Base-by-base conservation (phyloP, 2,797 vertebrate species). In the Lepilemur ruficaudatus region DNA sequence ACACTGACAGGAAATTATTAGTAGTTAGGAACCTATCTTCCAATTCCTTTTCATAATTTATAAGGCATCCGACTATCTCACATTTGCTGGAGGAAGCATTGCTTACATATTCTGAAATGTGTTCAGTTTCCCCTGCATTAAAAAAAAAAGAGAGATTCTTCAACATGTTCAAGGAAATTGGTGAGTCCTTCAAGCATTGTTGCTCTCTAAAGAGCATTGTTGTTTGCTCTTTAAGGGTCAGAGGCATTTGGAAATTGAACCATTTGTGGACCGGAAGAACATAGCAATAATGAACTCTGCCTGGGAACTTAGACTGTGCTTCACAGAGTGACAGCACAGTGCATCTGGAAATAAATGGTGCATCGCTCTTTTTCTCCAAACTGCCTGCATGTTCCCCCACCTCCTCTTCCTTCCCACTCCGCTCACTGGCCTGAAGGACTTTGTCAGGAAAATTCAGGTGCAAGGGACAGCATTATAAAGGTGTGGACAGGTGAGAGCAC, bases 61-160 rank as follows among this genome's bases (percentile, higher is more conserved):
- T 52, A 91, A 91, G 32, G 83, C 76, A 41, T 83, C 55, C 8
- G 4, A 59, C 41, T 4, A 2, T 48, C 63, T 92, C n/a, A 67
- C 32, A 57, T 69, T 59, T 73, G 70, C 55, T 83, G 28, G 38
- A 86, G 38, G 57, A 89, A 69, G 55, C 41, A 28, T 72, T 69
- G 43, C 72, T 96, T 55, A 70, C 12, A 30, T 46, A 70, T 93
- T 93, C 59, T 30, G 59, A 96, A 75, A 38, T 80, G n/a, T 61
- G 57, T 61, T 94, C 38, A 8, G 84, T 90, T 87, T 10, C n/a
- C 41, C 30, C 30, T 55, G 46, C 93, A 75, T 76, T 82, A 32
- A 55, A 46, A 30, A 63, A 79, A 5, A 89, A 82, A 55, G 22
- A 22, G 2, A 48, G 48, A 43, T 7, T 35, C 57, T 89, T 61